Conservation (phyloP, 2,888 invertebrate species). For the Thera britannica region DNA sequence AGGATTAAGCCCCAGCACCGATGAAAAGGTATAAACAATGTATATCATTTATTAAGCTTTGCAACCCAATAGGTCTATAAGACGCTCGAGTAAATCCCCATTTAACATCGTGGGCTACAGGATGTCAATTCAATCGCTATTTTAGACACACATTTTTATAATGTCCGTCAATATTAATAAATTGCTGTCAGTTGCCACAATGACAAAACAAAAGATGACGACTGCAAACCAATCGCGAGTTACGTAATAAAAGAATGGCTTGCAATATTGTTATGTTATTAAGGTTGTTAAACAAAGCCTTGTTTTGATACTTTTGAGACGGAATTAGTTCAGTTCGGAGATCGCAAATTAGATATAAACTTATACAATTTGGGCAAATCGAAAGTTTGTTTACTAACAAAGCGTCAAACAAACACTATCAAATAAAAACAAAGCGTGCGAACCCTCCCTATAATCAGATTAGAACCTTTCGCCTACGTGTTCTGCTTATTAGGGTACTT, state of each 20-base stretch:
- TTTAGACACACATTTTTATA: too few relatives aligned
- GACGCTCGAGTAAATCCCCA: too few relatives aligned
- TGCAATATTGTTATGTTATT: slow-evolving; percentile 20
- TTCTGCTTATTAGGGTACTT: background rate
- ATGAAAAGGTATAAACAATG: too few relatives aligned
- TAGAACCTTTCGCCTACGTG: background rate
- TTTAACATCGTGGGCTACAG: too few relatives aligned
- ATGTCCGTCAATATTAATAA: too few relatives aligned
- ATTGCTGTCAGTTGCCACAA: too few relatives aligned
- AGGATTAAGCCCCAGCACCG: too few relatives aligned
- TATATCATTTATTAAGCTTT: too few relatives aligned
- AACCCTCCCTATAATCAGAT: background rate
- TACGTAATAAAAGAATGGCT: background rate
- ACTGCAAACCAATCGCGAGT: background rate
- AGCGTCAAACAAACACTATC: background rate
- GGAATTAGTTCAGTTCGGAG: slow-evolving; percentile 16
- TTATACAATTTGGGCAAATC: background rate
- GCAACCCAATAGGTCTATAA: too few relatives aligned
- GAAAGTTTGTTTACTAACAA: background rate
- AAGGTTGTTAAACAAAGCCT: slow-evolving; percentile 13
- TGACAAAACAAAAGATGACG: too few relatives aligned
- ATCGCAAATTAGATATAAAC: slow-evolving; percentile 18
- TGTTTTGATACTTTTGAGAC: slow-evolving; percentile 19
- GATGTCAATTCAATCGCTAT: too few relatives aligned
- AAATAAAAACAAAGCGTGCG: background rate